Conservation (phyloP, 2,797 vertebrate genomes). For the Calcarius lapponicus region DNA sequence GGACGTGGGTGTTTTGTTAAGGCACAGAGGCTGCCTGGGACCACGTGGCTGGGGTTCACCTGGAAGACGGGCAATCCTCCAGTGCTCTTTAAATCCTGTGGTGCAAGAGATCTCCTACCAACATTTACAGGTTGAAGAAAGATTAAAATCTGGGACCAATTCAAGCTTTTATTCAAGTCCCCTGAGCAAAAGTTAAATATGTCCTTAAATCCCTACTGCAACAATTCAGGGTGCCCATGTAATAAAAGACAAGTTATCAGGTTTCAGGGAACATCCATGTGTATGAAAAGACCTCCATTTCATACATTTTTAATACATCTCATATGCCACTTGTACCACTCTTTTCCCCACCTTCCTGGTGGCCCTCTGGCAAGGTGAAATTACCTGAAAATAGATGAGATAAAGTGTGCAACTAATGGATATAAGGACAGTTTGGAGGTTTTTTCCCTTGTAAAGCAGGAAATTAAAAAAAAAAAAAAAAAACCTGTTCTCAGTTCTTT, state of each 20-base stretch:
- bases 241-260: background rate
- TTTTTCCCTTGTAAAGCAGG: background rate
- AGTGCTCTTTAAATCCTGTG: background rate
- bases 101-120: background rate
- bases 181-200: background rate
- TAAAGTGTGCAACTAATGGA: background rate
- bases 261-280: background rate
- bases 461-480: background rate
- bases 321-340: background rate
- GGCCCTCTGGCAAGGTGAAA: background rate
- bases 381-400: background rate
- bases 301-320: background rate
- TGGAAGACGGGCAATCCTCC: background rate
- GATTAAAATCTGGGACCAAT: background rate
- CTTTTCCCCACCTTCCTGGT: background rate
- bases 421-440: background rate
- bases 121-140: background rate
- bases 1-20: background rate
- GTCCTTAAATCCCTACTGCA: background rate
- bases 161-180: background rate
- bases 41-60: rapidly evolving
- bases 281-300: background rate
- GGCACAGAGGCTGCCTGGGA: background rate
- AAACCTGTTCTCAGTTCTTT: background rate
- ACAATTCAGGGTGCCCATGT: background rate